Evolutionary conservation across 2,888 invertebrate genomes (phyloP), one percentile per base, ranked within the genome.

Genomic region (Anarsia innoxiella): DNA sequence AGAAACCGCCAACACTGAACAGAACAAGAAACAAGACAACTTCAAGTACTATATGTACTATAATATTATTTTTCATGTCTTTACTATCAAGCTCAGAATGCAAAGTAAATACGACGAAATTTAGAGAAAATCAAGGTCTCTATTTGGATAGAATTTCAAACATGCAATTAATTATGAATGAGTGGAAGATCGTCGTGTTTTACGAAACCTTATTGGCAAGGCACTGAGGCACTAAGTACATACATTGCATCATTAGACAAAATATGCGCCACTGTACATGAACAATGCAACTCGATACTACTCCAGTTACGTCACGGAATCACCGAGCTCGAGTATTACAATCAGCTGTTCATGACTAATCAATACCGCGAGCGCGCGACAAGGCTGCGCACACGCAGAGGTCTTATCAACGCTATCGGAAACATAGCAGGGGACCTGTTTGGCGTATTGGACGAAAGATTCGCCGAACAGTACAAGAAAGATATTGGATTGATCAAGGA

Each of bases 121-220:
- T 41, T 25, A 37, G 31, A 8, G 29, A 10, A 10, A 39, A 38
- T 29, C 38, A 44, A 13, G 34, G 39, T n/a, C 14, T 48, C 3
- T 48, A 45, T 26, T 48, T 45, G n/a, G 49, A 46, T 19, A 31
- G 32, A 12, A 38, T 42, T 3, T 29, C 42, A 9, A 39, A 41
- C 23, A 39, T 46, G 26, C 34, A 36, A n/a, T 11, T 49, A 2
- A 26, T 42, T 25, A 26, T 40, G 34, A 44, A 49, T 13, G 15
- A 48, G 23, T 48, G 48, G 48, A 42, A 16, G 14, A 30, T 47
- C 1, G n/a, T 47, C 1, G 40, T 44, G 8, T 42, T 44, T 12
- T 47, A 44, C 42, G 40, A 31, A 35, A 2, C 41, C 42, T 3
- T 49, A 46, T n/a, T 44, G 41, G 41, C 32, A 45, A 32, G 44